phyloP scores from a whole-genome alignment of 2,113 vertebrate genomes.

The Pseudolaguvia tuberculata region DNA sequence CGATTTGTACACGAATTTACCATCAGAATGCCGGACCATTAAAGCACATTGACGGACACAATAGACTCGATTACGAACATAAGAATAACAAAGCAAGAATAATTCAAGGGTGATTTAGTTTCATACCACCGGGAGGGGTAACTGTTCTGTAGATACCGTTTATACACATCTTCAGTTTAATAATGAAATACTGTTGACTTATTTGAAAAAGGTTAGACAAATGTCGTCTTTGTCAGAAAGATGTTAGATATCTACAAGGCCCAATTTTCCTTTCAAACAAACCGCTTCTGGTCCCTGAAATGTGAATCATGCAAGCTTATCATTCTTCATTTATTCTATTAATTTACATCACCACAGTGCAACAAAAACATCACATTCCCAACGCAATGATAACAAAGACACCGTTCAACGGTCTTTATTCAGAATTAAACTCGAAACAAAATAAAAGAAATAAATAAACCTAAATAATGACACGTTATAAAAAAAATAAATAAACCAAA shows the following conservation, averaged over 20 bases:
- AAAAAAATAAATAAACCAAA: neutral
- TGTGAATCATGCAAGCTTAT: constrained; percentile 13
- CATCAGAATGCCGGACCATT: constrained; percentile 24
- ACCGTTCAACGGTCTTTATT: constrained; percentile 25
- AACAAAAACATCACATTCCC: neutral
- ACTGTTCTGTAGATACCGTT: too few relatives aligned
- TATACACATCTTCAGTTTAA: too few relatives aligned
- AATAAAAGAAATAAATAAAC: neutral
- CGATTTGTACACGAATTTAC: constrained; percentile 29
- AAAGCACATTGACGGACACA: constrained; percentile 1
- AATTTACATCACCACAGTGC: constrained; percentile 36
- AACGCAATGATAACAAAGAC: constrained; percentile 20
- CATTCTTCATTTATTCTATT: constrained; percentile 54
- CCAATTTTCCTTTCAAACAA: too few relatives aligned
- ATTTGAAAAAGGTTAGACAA: too few relatives aligned
- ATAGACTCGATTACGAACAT: neutral
- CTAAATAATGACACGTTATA: too few relatives aligned
- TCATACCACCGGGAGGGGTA: too few relatives aligned
- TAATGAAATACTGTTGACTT: too few relatives aligned
- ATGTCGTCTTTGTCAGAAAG: too few relatives aligned
- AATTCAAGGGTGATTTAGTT: too few relatives aligned
- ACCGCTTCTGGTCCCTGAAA: neutral
- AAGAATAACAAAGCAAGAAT: neutral
- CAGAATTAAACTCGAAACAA: neutral
- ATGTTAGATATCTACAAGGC: too few relatives aligned